phyloP scores from a whole-genome alignment of 1,140 invertebrate species.

The Nephila pilipes region DNA sequence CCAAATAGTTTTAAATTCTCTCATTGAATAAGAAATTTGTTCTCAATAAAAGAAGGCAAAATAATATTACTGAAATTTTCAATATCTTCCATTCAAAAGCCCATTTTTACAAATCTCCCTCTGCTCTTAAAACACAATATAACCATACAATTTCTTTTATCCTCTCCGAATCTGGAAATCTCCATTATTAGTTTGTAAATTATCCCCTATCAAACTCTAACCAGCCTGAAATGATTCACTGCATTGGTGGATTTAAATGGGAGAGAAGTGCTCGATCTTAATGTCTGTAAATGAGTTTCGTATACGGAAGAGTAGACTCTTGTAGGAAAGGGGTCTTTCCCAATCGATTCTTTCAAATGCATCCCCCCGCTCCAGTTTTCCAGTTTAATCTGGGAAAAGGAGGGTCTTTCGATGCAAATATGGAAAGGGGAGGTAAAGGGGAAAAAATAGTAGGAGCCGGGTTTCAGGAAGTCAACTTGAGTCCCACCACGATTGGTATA shows the following conservation, averaged over 20 bases:
- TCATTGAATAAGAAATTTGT: too few relatives aligned
- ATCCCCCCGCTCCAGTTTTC: slow-evolving; percentile 8
- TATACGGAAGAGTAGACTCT: not conserved
- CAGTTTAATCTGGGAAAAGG: slow-evolving; percentile 15
- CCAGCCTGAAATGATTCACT: slow-evolving; percentile 21
- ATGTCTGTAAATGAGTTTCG: slow-evolving; percentile 29
- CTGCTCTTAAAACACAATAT: not conserved
- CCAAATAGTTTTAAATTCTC: too few relatives aligned
- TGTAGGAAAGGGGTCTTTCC: not conserved
- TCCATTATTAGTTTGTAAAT: slow-evolving; percentile 10
- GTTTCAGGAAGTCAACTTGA: slow-evolving; percentile 33
- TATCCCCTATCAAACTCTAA: not conserved
- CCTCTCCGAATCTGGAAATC: not conserved
- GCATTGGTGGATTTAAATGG: not conserved
- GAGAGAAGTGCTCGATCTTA: not conserved
- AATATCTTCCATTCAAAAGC: not conserved
- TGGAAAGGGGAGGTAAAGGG: not conserved
- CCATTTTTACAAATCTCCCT: not conserved
- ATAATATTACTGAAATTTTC: too few relatives aligned
- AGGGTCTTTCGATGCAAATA: slow-evolving; percentile 36
- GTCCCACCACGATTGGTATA: not conserved
- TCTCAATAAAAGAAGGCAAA: too few relatives aligned
- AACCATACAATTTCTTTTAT: not conserved
- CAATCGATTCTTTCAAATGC: not conserved
- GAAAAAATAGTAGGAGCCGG: not conserved